Base-by-base conservation (phyloP, 2,113 vertebrate species). In the Nibea coibor region DNA sequence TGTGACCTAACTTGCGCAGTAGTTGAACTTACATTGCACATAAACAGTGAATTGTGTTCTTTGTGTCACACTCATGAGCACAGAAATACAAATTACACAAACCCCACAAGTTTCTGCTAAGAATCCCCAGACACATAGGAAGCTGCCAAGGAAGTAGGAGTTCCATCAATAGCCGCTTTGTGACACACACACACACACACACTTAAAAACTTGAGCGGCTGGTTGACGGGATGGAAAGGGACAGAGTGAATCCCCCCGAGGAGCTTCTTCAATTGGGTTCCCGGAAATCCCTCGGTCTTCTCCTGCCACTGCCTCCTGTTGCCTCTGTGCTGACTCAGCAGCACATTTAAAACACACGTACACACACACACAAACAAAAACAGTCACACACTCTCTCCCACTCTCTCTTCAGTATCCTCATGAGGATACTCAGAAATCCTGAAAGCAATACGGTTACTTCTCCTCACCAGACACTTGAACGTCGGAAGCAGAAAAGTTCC, bases 401-500 rank as follows among this genome's bases (percentile, higher is more conserved):
- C 53, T 69, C 43, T 42, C 50, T 72, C 5, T 59, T 68, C n/a
- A 16, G 59, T 39, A 48, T 73, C 50, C 65, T 73, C 66, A 48
- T 12, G 24, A 10, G 61, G 4, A 65, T 64, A 26, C 48, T 54
- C 31, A 56, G 68, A 59, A 80, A 47, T 63, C 22, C 57, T 80
- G 35, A 20, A 59, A 82, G 56, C 48, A 80, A 81, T 67, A 74
- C 8, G 1, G 77, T 71, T 75, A 66, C 86, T 75, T 74, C 61
- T 80, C n/a, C 57, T 72, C 50, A 57, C 45, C 39, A 81, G 64
- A 61, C 75, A 50, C 53, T 66, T 54, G 26, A 53, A 87, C 63
- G 39, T 69, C 4, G n/a, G 69, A 76, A 78, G 72, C 43, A 80
- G 62, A 64, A 54, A 80, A 17, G 86, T 90, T 90, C 72, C 85